Conservation (phyloP, 2,113 vertebrate genomes). For the Scopus umbretta region DNA sequence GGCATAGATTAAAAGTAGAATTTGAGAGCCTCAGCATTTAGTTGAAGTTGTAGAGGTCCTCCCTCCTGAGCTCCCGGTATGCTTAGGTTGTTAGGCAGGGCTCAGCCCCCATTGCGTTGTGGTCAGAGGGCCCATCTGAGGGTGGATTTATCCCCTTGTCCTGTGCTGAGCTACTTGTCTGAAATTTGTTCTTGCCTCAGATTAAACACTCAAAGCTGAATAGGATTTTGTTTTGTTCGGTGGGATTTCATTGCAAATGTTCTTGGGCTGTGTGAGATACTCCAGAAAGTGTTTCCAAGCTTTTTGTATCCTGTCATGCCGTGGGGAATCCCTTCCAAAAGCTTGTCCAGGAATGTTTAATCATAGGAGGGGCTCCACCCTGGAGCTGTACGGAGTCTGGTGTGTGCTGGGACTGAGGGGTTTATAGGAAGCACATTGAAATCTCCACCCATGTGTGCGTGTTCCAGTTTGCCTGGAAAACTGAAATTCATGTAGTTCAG, state of each 20-base stretch:
- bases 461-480: background rate
- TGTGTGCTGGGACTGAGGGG: background rate
- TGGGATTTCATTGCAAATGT: background rate
- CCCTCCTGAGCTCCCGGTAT: background rate
- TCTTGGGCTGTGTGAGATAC: background rate
- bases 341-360: background rate
- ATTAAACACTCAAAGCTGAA: background rate
- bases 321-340: constrained; percentile 2
- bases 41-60: background rate
- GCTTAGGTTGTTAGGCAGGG: background rate
- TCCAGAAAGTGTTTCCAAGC: constrained; percentile 3
- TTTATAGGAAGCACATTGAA: background rate
- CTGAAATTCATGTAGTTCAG: background rate
- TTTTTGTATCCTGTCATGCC: background rate
- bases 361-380: background rate
- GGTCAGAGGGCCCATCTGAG: fast-evolving
- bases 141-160: background rate
- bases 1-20: background rate
- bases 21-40: background rate
- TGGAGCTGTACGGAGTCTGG: background rate
- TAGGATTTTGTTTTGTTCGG: background rate
- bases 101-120: background rate
- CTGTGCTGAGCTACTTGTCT: background rate
- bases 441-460: background rate
- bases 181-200: background rate